These are phyloP conservation scores for Natator depressus DNA, from an alignment of 2,113 vertebrate species.

Conservation along the genomic window DNA sequence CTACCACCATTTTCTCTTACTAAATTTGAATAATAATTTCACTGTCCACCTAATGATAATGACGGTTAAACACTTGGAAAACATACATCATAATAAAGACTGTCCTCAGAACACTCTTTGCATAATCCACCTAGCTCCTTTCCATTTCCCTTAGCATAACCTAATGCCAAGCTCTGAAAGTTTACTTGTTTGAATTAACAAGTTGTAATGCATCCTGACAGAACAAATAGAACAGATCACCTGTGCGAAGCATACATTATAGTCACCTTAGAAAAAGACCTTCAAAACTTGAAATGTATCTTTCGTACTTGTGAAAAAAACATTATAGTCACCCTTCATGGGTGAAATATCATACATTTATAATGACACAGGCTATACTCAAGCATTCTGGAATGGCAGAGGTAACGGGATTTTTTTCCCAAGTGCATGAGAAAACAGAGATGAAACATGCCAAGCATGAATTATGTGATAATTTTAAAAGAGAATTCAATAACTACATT, in stretches of 20 bases:
- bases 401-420: not conserved
- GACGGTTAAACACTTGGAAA: not conserved
- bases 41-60: not conserved
- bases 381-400: not conserved
- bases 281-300: not conserved
- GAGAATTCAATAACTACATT: not conserved
- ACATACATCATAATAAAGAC: not conserved
- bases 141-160: not conserved
- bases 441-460: not conserved
- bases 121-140: not conserved
- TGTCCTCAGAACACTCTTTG: not conserved
- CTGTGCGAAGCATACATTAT: not conserved
- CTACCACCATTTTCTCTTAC: not conserved
- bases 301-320: slow-evolving; percentile 4
- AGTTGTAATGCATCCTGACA: slow-evolving; percentile 18
- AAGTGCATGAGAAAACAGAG: not conserved
- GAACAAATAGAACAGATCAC: not conserved
- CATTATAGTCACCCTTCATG: not conserved
- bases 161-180: not conserved
- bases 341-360: slow-evolving; percentile 31
- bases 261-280: not conserved
- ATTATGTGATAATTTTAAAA: not conserved
- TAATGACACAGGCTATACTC: not conserved
- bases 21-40: slow-evolving; percentile 27
- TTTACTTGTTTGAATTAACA: slow-evolving; percentile 28